phyloP scores from a whole-genome alignment of 2,113 vertebrate species.

The Podocnemis expansa region DNA sequence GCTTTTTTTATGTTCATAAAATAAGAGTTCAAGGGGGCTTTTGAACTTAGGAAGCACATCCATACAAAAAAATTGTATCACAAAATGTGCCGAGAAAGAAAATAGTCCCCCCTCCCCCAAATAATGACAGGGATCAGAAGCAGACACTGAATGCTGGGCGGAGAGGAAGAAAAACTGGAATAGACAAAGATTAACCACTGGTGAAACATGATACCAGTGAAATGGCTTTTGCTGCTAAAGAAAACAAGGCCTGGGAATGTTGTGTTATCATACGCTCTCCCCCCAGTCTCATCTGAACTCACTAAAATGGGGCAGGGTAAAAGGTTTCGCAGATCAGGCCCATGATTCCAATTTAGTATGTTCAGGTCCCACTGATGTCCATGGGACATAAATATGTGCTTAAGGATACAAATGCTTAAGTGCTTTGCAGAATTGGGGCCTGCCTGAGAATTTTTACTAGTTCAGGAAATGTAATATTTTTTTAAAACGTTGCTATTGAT shows the following conservation, averaged over 20 bases:
- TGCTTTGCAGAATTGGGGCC: background rate
- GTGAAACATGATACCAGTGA: slow-evolving; percentile 46
- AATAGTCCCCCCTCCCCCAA: slow-evolving; percentile 10
- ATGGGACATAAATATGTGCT: background rate
- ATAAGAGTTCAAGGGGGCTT: slow-evolving; percentile 66
- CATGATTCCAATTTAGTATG: background rate
- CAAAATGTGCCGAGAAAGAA: slow-evolving; percentile 52
- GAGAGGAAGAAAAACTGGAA: slow-evolving; percentile 62
- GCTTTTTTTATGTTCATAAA: slow-evolving; percentile 73
- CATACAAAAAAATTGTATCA: background rate
- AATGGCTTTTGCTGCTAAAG: slow-evolving; percentile 57
- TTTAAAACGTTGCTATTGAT: background rate
- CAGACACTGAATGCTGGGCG: slow-evolving; percentile 40
- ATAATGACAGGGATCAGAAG: slow-evolving; percentile 59
- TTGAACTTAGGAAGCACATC: slow-evolving; percentile 61
- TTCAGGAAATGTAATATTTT: background rate
- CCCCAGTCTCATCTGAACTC: background rate
- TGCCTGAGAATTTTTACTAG: background rate
- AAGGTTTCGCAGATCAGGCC: background rate
- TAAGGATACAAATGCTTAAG: background rate
- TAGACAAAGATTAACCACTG: slow-evolving; percentile 62
- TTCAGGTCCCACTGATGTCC: fast-evolving
- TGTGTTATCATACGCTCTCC: background rate
- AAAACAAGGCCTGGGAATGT: slow-evolving; percentile 31
- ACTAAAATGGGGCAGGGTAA: background rate